Base-by-base conservation (phyloP, 2,888 invertebrate species). In the Oligia latruncula region DNA sequence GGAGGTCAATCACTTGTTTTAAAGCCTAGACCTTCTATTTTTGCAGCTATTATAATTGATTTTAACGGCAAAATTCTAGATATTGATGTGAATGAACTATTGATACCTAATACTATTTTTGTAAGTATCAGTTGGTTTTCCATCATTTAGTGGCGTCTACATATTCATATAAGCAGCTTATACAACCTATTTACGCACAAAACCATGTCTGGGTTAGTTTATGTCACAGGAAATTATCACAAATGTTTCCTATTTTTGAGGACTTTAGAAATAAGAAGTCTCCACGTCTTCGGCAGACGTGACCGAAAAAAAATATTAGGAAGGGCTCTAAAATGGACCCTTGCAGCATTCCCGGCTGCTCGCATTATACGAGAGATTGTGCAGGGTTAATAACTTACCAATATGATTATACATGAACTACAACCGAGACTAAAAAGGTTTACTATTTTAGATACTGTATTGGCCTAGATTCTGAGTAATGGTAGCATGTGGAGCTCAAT, bases 1-100 rank as follows among this genome's bases (percentile, higher is more conserved):
- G 6, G 58, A 66, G 84, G 83, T 86, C 86, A 49, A 65, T 86
- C 71, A 86, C 84, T 64, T 65, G 40, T 35, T 74, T 8, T 55
- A 49, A 64, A 71, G 52, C 70, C 62, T 81, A 55, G 58, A 72
- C 46, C 0, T 76, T 77, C 11, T 52, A 4, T 62, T 70, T 49
- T 67, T 17, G 13, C 13, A n/a, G 40, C 67, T 62, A 74, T 64
- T 74, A 40, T 40, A 40, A 40, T 58, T 20, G 58, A 13, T 35
- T 67, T 9, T 65, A 86, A 83, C 71, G 64, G 83, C 23, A 62
- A 43, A 23, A 43, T 70, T 60, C 6, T 49, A 74, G 15, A 55
- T 29, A 52, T 43, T 17, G 43, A 68, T 84, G 68, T 64, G 29
- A 73, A 65, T n/a, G 40, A 68, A 62, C 78, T 83, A 79, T 60